Base-by-base conservation (phyloP, 2,888 invertebrate genomes). In the Anoplius nigerrimus region DNA sequence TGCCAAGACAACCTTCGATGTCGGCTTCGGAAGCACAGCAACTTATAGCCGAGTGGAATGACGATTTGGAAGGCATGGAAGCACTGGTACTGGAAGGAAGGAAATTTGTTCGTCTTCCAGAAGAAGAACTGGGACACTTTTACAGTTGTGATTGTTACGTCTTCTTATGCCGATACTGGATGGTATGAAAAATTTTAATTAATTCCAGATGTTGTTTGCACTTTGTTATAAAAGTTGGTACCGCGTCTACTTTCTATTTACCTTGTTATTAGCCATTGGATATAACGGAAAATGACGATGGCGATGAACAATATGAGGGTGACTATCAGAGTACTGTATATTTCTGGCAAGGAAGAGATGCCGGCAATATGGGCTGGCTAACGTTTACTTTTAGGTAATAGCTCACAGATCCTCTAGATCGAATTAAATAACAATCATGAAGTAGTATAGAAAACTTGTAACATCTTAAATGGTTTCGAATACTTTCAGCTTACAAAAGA, bases 311-410 rank as follows among this genome's bases (percentile, higher is more conserved):
- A 60, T 85, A 84, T 13, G 93, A 93, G 82, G 93, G 93, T 79
- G 94, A 95, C 85, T 95, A 94, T 84, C 96, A 97, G 85, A 98
- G 98, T 90, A 96, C 98, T 56, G 98, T 99, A n/a, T 99, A 99
- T 90, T 99, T 99, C 91, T 99, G 99, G 99, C 99, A 99, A 90
- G 99, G 99, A 0, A 91, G 96, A 60, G 95, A 97, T 85, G 99
- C 99, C 2, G 94, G 95, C 71, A 99, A 99, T 90, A 99, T 99
- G 98, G 99, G 99, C 67, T 99, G 99, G 98, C 91, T 99, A 0
- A 99, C 98, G 0, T 99, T 99, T 90, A 99, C 99, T 0, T 99
- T 99, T 90, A 98, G 97, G 82, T 86, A 80, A n/a, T n/a, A n/a
- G n/a, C n/a, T n/a, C n/a, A n/a, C n/a, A n/a, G n/a, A n/a, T n/a